Conservation (phyloP, 2,113 vertebrate species). For the Microcebus jonahi region DNA sequence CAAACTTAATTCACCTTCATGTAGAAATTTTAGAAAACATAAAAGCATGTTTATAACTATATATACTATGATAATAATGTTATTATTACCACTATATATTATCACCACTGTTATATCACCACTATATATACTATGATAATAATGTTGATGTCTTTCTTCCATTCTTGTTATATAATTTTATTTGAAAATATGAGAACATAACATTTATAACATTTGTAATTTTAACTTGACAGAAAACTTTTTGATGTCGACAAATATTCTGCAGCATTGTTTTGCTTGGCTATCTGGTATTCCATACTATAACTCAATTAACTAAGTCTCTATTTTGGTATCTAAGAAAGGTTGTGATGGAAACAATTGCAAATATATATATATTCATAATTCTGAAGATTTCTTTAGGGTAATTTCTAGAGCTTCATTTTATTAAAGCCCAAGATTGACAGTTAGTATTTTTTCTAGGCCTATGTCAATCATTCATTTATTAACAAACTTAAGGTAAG, state of each 20-base stretch:
- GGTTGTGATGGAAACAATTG: neutral
- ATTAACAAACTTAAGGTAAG: neutral
- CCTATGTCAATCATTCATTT: neutral
- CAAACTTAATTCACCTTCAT: neutral
- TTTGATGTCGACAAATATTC: neutral
- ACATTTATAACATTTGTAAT: neutral
- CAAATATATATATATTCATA: neutral
- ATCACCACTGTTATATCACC: no score
- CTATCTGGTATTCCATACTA: neutral
- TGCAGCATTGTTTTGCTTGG: neutral
- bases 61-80: neutral
- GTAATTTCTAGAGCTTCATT: neutral
- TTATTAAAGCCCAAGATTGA: neutral
- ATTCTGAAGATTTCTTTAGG: neutral
- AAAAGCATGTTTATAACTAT: neutral
- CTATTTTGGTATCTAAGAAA: neutral
- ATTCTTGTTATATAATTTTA: neutral
- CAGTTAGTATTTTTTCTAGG: neutral
- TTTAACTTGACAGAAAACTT: neutral
- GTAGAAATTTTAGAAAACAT: neutral
- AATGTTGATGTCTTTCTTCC: neutral
- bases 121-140: neutral
- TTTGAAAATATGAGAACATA: neutral
- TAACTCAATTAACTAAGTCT: conserved; percentile 3
- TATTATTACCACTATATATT: no score